Percentiles rank a stretch among this genome's conserved stretches.
Evolutionary conservation across 2,113 vertebrate genomes (phyloP).

Genomic region (Brienomyrus longianalis): DNA sequence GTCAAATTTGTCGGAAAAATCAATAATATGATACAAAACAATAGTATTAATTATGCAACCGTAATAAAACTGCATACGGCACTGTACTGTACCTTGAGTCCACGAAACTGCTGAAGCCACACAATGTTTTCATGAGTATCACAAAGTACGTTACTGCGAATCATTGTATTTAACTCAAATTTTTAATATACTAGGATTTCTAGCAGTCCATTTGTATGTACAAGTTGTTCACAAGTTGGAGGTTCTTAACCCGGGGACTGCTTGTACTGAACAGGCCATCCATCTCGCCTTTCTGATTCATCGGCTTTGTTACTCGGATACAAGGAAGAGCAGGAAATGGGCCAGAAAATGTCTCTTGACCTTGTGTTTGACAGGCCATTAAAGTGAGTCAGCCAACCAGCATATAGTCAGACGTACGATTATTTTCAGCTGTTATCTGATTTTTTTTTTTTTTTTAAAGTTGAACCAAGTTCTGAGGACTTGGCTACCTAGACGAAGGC

Average conservation of each 20-base stretch:
- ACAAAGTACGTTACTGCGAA: not conserved
- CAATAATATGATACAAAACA: not conserved
- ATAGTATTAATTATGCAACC: not conserved
- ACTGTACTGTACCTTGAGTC: not conserved
- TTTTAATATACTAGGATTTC: not conserved
- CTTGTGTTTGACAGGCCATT: not conserved
- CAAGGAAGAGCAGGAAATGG: not conserved
- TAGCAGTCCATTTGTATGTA: not conserved
- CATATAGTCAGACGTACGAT: not conserved
- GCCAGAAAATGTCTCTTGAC: not conserved
- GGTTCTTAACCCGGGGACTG: not conserved
- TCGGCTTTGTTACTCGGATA: not conserved
- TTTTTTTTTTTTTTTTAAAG: not conserved
- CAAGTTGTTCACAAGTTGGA: not conserved
- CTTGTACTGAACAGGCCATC: not conserved
- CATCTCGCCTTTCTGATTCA: not conserved
- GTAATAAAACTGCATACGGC: not conserved
- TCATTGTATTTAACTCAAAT: not conserved
- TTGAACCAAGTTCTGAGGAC: not conserved
- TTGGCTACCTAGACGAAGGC: not conserved
- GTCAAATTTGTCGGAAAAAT: not conserved
- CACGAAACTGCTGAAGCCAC: not conserved
- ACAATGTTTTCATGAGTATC: not conserved
- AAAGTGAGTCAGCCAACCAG: not conserved
- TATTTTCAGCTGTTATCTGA: not conserved